Evolutionary conservation across 2,113 vertebrate genomes (phyloP).

Genomic region (Prolemur simus): DNA sequence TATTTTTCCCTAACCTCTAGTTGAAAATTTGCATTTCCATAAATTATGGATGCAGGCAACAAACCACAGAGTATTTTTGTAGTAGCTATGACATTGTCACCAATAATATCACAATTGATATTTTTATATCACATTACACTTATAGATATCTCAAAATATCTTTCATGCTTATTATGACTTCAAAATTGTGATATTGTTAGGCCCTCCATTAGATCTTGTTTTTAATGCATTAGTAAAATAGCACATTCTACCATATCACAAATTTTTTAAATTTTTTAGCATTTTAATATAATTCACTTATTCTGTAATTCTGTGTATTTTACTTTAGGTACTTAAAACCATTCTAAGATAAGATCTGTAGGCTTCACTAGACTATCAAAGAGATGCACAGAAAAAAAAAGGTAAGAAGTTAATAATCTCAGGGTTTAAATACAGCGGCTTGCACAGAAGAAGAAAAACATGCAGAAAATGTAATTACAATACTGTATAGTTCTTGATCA

Average conservation of each 20-base stretch:
- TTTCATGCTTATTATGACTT: not conserved
- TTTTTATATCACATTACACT: not conserved
- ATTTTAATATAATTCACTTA: slow-evolving; percentile 18
- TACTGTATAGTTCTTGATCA: not conserved
- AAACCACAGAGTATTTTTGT: not conserved
- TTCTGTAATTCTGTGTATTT: not conserved
- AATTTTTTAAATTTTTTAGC: not conserved
- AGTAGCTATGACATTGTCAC: not conserved
- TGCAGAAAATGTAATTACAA: slow-evolving; percentile 5
- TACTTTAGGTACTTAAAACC: not conserved
- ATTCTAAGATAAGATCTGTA: not conserved
- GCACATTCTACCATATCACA: not conserved
- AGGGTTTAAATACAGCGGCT: not conserved
- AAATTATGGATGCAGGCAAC: not conserved
- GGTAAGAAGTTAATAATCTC: not conserved
- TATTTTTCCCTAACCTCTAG: not conserved
- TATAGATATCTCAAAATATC: not conserved
- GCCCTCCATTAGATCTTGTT: not conserved
- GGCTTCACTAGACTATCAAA: not conserved
- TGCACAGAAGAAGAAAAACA: not conserved
- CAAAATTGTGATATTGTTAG: slow-evolving; percentile 9
- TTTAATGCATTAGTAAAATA: not conserved
- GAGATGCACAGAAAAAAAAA: not conserved
- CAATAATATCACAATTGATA: not conserved
- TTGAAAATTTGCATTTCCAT: slow-evolving; percentile 2